Percentiles rank a stretch among this genome's conserved stretches.
Conservation (phyloP, 1,140 invertebrate genomes). For the Platyura marginata region DNA sequence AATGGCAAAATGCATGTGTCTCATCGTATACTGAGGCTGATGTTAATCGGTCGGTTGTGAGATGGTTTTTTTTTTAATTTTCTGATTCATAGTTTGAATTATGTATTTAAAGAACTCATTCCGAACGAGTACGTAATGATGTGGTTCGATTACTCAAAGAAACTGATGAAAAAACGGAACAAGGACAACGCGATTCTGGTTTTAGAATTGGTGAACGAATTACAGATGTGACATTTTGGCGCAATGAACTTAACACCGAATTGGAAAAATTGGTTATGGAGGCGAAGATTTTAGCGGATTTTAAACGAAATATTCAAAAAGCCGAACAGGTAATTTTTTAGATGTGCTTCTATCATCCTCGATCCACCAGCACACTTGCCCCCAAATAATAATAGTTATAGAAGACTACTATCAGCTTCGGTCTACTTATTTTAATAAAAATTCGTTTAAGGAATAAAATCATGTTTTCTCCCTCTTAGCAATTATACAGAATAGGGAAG, state of each 20-base stretch:
- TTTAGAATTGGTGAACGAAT: slow-evolving; percentile 71
- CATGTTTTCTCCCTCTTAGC: too few species aligned
- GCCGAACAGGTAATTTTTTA: slow-evolving; percentile 31
- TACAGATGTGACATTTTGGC: slow-evolving; percentile 86
- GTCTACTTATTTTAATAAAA: too few species aligned
- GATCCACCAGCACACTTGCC: too few species aligned
- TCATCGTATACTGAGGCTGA: slow-evolving; percentile 74
- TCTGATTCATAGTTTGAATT: too few species aligned
- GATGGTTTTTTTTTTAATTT: too few species aligned
- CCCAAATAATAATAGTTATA: too few species aligned
- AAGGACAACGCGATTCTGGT: slow-evolving; percentile 58
- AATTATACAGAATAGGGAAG: too few species aligned
- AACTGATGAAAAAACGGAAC: slow-evolving; percentile 55
- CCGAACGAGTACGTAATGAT: slow-evolving; percentile 65
- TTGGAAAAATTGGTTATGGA: slow-evolving; percentile 70
- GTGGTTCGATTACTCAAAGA: slow-evolving; percentile 52
- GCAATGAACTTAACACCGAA: slow-evolving; percentile 68
- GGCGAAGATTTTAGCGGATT: slow-evolving; percentile 65
- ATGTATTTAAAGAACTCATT: too few species aligned
- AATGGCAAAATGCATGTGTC: slow-evolving; percentile 78
- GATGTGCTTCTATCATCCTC: too few species aligned
- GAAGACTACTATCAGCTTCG: too few species aligned
- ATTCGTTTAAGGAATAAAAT: too few species aligned
- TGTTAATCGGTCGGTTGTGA: too few species aligned
- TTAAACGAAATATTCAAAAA: slow-evolving; percentile 57